A percentile compares a stretch with the other conserved stretches of the same genome.
Conservation (phyloP, 2,888 invertebrate genomes). For the Ferdinandea cuprea region DNA sequence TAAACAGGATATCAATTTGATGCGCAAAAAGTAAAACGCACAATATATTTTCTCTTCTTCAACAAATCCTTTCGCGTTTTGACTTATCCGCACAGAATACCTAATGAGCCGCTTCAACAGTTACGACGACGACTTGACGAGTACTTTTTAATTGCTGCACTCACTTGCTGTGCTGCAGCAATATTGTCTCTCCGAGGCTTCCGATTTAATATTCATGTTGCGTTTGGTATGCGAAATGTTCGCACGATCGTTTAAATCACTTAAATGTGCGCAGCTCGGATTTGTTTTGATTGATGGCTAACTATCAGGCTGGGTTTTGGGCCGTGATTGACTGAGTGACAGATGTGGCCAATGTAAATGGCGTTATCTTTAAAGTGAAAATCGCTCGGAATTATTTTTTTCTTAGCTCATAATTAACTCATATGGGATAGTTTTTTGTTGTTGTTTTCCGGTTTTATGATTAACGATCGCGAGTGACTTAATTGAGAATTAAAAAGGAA, state of each 20-base stretch:
- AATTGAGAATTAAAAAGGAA: slow-evolving; percentile 58
- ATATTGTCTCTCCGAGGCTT: background rate
- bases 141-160: background rate
- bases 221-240: slow-evolving; percentile 60
- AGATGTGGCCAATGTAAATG: background rate
- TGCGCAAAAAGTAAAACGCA: background rate
- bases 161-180: background rate
- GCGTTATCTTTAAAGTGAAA: slow-evolving; percentile 32
- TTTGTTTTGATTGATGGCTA: slow-evolving; percentile 57
- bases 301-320: slow-evolving; percentile 14
- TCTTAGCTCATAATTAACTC: slow-evolving; percentile 25
- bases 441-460: slow-evolving; percentile 20
- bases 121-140: too few species aligned
- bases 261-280: slow-evolving; percentile 17
- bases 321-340: background rate
- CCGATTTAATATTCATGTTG: slow-evolving; percentile 53
- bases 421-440: background rate
- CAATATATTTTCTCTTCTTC: slow-evolving; percentile 34
- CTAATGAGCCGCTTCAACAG: slow-evolving; percentile 3
- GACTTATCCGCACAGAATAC: slow-evolving; percentile 20
- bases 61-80: slow-evolving; percentile 6
- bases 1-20: slow-evolving; percentile 45
- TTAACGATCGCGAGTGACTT: slow-evolving; percentile 24
- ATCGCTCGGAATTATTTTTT: slow-evolving; percentile 42
- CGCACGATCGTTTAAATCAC: slow-evolving; percentile 41